Base-by-base conservation (phyloP, 2,797 vertebrate genomes). In the Sebastes iracundus region DNA sequence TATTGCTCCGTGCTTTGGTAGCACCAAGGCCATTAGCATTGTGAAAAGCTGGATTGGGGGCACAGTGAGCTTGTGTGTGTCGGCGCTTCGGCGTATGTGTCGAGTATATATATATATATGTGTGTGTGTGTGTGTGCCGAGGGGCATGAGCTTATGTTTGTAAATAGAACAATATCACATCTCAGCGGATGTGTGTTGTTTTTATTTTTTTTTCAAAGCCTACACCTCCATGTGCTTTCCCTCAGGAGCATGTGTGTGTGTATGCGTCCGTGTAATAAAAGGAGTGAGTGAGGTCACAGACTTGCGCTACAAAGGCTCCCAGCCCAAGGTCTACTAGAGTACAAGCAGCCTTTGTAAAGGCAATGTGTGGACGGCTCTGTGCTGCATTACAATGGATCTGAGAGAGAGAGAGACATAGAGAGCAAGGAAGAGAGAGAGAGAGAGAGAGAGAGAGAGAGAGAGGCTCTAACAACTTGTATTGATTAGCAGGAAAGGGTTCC, bases 341-440 rank as follows among this genome's bases (percentile, higher is more conserved):
- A 96, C 95, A 96, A 94, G 89, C 79, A 85, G 91, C 84, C 94
- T 94, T 96, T 96, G 94, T 95, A 83, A 87, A 84, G 84, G 88
- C 93, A 82, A 77, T 95, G 94, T 94, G 92, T 92, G 87, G 90
- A 90, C 90, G 18, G 88, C 90, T 94, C 93, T 94, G 92, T 94
- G 91, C 88, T 86, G 90, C 92, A 94, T 93, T 88, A 95, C 95
- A 94, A 93, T 94, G 89, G 91, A 91, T 90, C 88, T 52, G 77
- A 86, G 83, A 83, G 79, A 62, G 62, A 65, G 67, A 73, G 71
- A 53, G 67, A 80, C 53, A 75, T 49, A 75, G 70, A 68, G 35
- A 66, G 42, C 28, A 25, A 78, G 71, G 65, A 28, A 27, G 32
- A 28, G 16, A 38, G 32, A 69, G 72, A 72, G 62, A 67, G 66